Evolutionary conservation across 2,797 vertebrate species (phyloP).

Genomic region (Phoebastria nigripes): DNA sequence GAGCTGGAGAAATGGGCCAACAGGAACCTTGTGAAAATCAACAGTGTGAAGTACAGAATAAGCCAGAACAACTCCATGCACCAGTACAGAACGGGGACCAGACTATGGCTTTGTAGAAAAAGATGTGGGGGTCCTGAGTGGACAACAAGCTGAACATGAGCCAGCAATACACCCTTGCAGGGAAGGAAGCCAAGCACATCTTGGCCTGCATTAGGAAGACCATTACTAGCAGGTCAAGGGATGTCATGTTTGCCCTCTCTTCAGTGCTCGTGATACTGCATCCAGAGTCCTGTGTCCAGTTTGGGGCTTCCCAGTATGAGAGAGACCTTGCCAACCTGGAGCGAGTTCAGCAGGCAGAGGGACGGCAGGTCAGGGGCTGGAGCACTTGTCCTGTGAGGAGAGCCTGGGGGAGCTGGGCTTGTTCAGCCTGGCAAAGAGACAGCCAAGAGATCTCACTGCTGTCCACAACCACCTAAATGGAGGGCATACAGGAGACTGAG

Average conservation of each 20-base stretch:
- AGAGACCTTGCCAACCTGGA: not conserved
- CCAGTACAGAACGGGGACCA: not conserved
- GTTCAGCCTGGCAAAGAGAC: not conserved
- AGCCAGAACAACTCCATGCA: not conserved
- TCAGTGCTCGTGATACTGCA: not conserved
- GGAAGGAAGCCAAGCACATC: not conserved
- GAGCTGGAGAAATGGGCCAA: not conserved
- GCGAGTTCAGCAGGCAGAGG: not conserved
- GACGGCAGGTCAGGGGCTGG: not conserved
- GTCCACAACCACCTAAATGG: not conserved
- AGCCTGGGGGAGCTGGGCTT: not conserved
- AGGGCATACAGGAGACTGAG: not conserved
- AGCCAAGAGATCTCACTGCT: not conserved
- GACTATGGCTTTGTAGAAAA: not conserved
- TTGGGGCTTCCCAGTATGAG: not conserved
- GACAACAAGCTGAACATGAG: not conserved
- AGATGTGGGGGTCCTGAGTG: not conserved
- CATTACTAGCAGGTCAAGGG: not conserved
- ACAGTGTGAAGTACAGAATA: not conserved
- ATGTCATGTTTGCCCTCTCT: not conserved
- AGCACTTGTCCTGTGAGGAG: not conserved
- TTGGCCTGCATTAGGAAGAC: not conserved
- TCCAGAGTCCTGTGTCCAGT: not conserved
- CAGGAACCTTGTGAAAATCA: not conserved
- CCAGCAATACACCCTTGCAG: rapidly evolving